Evolutionary conservation across 1,140 invertebrate species (phyloP).

Genomic region (Drosophila guanche): DNA sequence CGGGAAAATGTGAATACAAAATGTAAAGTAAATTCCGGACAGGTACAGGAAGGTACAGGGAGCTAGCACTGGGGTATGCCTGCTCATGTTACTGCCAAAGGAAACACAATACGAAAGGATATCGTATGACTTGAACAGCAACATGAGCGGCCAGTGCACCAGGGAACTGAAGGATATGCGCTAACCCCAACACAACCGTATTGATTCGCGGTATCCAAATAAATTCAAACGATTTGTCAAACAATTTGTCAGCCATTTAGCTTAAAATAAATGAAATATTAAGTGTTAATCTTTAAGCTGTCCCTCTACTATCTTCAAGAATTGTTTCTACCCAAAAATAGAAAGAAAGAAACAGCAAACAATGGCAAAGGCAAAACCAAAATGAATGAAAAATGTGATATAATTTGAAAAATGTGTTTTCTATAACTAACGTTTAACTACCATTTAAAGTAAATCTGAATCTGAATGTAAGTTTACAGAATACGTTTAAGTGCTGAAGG

Average conservation of each 20-base stretch:
- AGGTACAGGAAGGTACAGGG: neutral
- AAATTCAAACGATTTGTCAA: conserved; percentile 39
- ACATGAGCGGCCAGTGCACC: too few relatives aligned
- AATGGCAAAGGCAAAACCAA: neutral
- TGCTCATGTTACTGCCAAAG: neutral
- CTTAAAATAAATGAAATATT: conserved; percentile 16
- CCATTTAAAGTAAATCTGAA: conserved; percentile 28
- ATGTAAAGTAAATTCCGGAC: neutral
- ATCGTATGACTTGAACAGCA: neutral
- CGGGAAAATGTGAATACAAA: conserved; percentile 9
- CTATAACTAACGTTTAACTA: conserved; percentile 27
- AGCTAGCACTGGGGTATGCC: neutral
- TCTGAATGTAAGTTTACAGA: conserved; percentile 15
- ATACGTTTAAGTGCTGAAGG: conserved; percentile 14
- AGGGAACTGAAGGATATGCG: too few relatives aligned
- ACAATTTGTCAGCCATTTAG: conserved; percentile 17
- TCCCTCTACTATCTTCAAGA: conserved; percentile 19
- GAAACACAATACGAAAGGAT: neutral
- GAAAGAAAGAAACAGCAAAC: conserved; percentile 24
- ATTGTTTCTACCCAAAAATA: conserved; percentile 54
- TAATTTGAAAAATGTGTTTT: conserved; percentile 79
- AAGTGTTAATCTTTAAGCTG: conserved; percentile 61
- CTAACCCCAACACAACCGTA: too few relatives aligned
- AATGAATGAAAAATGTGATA: conserved; percentile 67
- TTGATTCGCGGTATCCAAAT: neutral